These are phyloP conservation scores for Zaprionus inermis DNA, from an alignment of 1,140 invertebrate genomes.

Conservation along the genomic window DNA sequence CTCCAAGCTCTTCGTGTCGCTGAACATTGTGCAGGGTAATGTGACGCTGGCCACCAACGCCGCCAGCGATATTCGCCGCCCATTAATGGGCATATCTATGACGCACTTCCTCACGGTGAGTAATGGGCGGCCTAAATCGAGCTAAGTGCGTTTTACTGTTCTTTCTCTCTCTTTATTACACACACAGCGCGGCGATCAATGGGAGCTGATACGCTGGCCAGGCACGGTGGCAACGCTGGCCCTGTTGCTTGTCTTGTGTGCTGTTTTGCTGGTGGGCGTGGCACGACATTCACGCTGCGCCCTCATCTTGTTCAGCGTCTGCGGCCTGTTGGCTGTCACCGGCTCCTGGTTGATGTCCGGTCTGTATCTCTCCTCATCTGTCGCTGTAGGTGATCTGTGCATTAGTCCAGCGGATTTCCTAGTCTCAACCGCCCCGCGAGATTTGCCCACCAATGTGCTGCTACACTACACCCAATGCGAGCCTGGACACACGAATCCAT, in stretches of 20 bases:
- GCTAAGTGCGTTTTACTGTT: neutral
- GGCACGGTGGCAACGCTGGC: slow-evolving; percentile 91
- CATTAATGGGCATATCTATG: slow-evolving; percentile 88
- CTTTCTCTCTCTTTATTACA: too few relatives aligned
- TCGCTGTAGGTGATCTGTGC: slow-evolving; percentile 91
- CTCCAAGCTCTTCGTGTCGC: slow-evolving; percentile 87
- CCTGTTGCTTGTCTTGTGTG: slow-evolving; percentile 91
- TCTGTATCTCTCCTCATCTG: slow-evolving; percentile 91
- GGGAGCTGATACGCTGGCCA: slow-evolving; percentile 90
- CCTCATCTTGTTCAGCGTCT: slow-evolving; percentile 87
- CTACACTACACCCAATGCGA: slow-evolving; percentile 94
- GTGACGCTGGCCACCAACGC: slow-evolving; percentile 89
- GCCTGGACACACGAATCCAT: slow-evolving; percentile 90
- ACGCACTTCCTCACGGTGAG: slow-evolving; percentile 87
- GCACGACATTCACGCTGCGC: slow-evolving; percentile 90
- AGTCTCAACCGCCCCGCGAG: slow-evolving; percentile 91
- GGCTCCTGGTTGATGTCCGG: slow-evolving; percentile 95
- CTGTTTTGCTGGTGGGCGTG: slow-evolving; percentile 92
- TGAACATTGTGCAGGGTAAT: slow-evolving; percentile 89
- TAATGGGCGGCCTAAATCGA: neutral
- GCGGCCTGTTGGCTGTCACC: slow-evolving; percentile 95
- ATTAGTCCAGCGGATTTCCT: slow-evolving; percentile 91
- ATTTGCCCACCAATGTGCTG: slow-evolving; percentile 88
- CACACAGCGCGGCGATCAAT: slow-evolving; percentile 84
- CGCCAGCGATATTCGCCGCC: slow-evolving; percentile 89